phyloP scores from a whole-genome alignment of 2,797 vertebrate genomes.

The Diceros bicornis region DNA sequence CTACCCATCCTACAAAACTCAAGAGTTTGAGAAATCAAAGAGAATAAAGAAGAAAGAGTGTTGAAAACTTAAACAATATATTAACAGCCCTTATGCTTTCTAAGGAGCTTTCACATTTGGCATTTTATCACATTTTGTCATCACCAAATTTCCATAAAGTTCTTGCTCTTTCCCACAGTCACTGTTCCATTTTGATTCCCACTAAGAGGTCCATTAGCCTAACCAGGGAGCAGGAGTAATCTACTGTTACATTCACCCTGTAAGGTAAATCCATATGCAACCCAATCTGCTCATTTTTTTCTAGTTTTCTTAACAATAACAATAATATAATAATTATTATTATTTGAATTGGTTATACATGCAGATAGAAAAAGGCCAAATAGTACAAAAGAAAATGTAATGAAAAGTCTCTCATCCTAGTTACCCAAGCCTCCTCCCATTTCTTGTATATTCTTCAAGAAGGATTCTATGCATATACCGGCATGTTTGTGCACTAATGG shows the following conservation, averaged over 20 bases:
- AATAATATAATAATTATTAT: background rate
- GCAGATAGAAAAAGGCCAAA: background rate
- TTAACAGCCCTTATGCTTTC: background rate
- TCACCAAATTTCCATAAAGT: background rate
- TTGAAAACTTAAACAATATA: background rate
- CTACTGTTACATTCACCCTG: background rate
- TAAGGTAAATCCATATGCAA: background rate
- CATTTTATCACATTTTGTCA: background rate
- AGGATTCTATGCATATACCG: background rate
- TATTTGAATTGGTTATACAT: conserved; percentile 9
- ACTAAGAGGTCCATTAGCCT: background rate
- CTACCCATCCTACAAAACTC: background rate
- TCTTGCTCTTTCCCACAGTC: background rate
- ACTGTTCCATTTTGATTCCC: background rate
- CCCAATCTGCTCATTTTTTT: background rate
- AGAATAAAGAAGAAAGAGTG: background rate
- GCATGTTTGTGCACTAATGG: background rate
- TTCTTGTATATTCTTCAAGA: background rate
- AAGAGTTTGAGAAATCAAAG: conserved; percentile 24
- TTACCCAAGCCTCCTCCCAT: background rate
- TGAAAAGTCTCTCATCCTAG: background rate
- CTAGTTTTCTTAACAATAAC: background rate
- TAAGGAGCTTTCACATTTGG: background rate
- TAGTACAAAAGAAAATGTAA: conserved; percentile 22
- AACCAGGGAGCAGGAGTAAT: background rate